phyloP scores from a whole-genome alignment of 2,113 vertebrate genomes.

The Entosphenus tridentatus region DNA sequence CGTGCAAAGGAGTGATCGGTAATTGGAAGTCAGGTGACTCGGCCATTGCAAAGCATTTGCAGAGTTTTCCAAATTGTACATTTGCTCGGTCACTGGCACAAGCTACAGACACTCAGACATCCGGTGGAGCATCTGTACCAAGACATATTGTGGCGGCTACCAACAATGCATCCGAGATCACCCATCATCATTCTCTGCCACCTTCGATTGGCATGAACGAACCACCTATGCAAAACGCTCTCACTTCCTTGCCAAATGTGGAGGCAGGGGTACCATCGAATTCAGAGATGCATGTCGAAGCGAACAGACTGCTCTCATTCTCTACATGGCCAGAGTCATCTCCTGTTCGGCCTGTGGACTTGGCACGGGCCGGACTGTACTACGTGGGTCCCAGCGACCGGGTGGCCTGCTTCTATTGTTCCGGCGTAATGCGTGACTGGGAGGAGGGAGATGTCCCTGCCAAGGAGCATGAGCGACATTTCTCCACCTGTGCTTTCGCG shows the following conservation, averaged over 20 bases:
- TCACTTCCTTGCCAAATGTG: no score
- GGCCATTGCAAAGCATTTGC: constrained; percentile 59
- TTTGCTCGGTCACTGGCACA: constrained; percentile 40
- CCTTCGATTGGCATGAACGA: no score
- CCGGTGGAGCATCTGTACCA: constrained; percentile 2
- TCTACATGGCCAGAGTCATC: constrained; percentile 62
- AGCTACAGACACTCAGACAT: constrained; percentile 26
- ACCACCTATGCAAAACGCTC: no score
- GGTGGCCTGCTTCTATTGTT: constrained; percentile 72
- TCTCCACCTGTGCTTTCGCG: constrained; percentile 47
- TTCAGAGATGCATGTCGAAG: constrained; percentile 57
- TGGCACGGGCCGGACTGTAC: constrained; percentile 79
- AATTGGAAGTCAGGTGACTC: constrained; percentile 95
- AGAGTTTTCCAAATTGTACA: constrained; percentile 64
- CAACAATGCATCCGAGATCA: constrained; percentile 12
- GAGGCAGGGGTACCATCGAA: constrained; percentile 25
- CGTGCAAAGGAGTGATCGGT: constrained; percentile 60
- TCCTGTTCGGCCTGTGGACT: constrained; percentile 60
- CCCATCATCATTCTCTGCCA: constrained; percentile 28
- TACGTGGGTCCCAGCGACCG: constrained; percentile 60
- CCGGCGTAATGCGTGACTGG: constrained; percentile 59
- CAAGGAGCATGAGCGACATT: constrained; percentile 54
- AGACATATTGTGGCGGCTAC: neutral
- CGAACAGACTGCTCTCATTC: constrained; percentile 58
- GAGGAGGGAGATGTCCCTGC: constrained; percentile 53